Base-by-base conservation (phyloP, 2,888 invertebrate genomes). In the Harpalus rubripes region DNA sequence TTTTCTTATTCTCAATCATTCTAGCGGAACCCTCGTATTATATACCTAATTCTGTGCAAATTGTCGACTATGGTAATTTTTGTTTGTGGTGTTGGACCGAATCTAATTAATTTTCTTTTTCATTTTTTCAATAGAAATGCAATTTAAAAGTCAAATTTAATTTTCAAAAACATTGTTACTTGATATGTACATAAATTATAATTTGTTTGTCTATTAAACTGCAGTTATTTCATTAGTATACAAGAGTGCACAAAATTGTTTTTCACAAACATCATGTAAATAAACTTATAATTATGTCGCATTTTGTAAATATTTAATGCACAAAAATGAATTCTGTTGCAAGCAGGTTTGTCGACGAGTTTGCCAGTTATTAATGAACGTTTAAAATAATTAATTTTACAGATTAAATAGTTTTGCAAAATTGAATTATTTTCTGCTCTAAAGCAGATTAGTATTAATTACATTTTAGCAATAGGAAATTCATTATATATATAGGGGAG, bases 131-230 rank as follows among this genome's bases (percentile, higher is more conserved):
- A 59, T 59, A 59, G 16, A 15, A 16, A 7, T 15, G 15, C 44
- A 76, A 76, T 76, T 76, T 76, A 76, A 76, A 76, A 18, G 52
- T 76, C 22, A 76, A 76, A 76, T 76, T 44, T 18, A 76, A 76
- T 76, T 52, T 52, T 12, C 76, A 44, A 52, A 52, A 52, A 76
- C 76, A 76, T 52, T 52, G 18, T 76, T 52, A 76, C 22, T 56
- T 76, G 56, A 7, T 52, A 76, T 76, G 52, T 52, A 76, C 56
- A 44, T 76, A 76, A 76, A 52, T 76, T 76, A 56, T 56, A 52
- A 39, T 63, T 63, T 63, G 26, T 68, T 68, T 68, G 39, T 39
- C 12, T 68, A 68, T 68, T 63, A 63, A 63, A 63, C 26, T 63
- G 26, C 26, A 22, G 16, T 63, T 39, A 68, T 68, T 68, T 68